Evolutionary conservation across 2,797 vertebrate species (phyloP), one percentile per base, ranked within the genome.

Genomic region (Apogon hyalosoma): DNA sequence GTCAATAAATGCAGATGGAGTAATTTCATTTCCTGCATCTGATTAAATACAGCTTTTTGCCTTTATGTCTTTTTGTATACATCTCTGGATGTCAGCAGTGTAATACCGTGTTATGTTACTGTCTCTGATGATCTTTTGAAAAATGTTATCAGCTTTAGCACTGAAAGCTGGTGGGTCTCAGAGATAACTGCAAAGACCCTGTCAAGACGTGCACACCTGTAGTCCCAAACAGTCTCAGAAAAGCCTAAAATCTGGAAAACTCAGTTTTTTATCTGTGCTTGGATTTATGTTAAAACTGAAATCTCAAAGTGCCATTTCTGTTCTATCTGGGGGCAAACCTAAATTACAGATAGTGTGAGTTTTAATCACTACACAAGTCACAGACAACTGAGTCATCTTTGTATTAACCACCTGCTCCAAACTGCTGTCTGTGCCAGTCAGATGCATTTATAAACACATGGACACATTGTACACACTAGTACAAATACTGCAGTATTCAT

Each of bases 301-400:
- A 28, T 28, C 24, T 28, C 24, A 28, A 28, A 28, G 24, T 5
- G 24, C 6, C 12, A 1, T 10, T 5, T 33, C 21, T 3, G 2
- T 36, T 4, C 18, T 7, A 13, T 31, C n/a, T 28, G 14, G 13
- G 19, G 38, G 45, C n/a, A 0, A 43, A 71, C 15, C 4, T 39
- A 43, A 18, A 18, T 1, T 6, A 28, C 3, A 28, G 24, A 28
- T 6, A 28, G 24, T 28, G 24, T 6, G 6, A 28, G 24, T 28
- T 4, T 28, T 78, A 24, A 69, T 3, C 45, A 56, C 40, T 61
- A 47, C 64, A 47, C 53, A 63, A 56, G 64, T 60, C 50, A 55
- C 54, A 68, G 68, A 65, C 8, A 31, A 64, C 11, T 39, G 66
- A 65, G 38, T 62, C 70, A 60, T 77, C 43, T n/a, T 13, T 31